Evolutionary conservation across 2,113 vertebrate genomes (phyloP).

Genomic region (Ifrita kowaldi): DNA sequence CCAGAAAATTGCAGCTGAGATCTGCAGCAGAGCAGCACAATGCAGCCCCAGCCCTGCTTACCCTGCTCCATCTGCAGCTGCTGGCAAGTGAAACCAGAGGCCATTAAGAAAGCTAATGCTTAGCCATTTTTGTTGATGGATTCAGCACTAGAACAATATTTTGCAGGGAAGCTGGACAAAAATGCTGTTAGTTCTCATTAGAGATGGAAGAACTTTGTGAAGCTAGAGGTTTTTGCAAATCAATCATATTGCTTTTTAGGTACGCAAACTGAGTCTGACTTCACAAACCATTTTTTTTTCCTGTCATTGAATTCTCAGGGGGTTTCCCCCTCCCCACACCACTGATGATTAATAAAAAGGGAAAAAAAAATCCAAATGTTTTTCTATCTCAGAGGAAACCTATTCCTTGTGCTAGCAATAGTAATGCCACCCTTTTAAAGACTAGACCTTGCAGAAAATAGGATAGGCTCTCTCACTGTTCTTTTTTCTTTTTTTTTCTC

Average conservation of each 20-base stretch:
- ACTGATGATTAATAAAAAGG: conserved; percentile 38
- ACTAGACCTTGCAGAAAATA: background rate
- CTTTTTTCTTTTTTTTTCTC: background rate
- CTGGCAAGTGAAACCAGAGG: conserved; percentile 57
- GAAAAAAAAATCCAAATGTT: conserved; percentile 10
- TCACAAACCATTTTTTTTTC: conserved; percentile 43
- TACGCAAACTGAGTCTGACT: conserved; percentile 58
- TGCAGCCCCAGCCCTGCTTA: conserved; percentile 29
- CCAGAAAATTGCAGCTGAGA: conserved; percentile 19
- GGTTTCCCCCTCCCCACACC: conserved; percentile 8
- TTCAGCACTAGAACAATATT: conserved; percentile 64
- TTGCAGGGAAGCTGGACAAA: conserved; percentile 62
- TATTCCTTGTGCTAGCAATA: conserved; percentile 3
- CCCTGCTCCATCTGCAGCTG: conserved; percentile 54
- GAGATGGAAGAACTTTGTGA: conserved; percentile 58
- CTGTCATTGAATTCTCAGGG: conserved; percentile 48
- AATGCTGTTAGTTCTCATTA: conserved; percentile 66
- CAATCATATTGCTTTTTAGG: conserved; percentile 64
- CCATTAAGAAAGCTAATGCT: conserved; percentile 65
- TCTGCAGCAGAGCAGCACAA: background rate
- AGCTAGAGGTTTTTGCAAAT: conserved; percentile 63
- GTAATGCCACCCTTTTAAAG: conserved; percentile 1
- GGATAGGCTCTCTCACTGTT: background rate
- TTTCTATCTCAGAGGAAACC: conserved; percentile 31
- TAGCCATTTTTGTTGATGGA: conserved; percentile 68